Evolutionary conservation across 2,113 vertebrate genomes (phyloP).

Genomic region (Sturnira hondurensis): DNA sequence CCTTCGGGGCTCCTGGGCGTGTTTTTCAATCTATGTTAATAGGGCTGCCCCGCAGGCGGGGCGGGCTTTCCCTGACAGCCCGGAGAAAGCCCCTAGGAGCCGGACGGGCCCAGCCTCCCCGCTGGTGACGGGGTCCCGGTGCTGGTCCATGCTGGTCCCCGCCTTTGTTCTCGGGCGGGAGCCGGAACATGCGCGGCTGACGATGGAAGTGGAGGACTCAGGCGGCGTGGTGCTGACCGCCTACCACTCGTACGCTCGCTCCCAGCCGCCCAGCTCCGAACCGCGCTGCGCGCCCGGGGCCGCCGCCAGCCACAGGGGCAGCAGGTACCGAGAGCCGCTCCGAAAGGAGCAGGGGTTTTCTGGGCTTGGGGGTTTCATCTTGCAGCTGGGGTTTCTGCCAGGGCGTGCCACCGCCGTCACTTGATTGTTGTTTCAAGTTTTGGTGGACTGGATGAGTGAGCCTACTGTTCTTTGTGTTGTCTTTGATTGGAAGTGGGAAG

Average conservation of each 20-base stretch:
- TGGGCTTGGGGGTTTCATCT: neutral
- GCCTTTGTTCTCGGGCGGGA: slow-evolving; percentile 12
- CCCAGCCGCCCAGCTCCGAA: slow-evolving; percentile 79
- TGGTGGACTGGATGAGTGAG: slow-evolving; percentile 8
- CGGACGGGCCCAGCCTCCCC: neutral
- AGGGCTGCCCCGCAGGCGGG: neutral
- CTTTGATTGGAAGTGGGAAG: slow-evolving; percentile 23
- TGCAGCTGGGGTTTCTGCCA: neutral
- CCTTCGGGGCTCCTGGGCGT: slow-evolving; percentile 72
- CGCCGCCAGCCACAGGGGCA: slow-evolving; percentile 71
- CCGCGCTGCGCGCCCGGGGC: slow-evolving; percentile 79
- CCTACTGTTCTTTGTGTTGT: neutral
- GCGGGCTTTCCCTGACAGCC: slow-evolving; percentile 60
- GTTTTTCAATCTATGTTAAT: slow-evolving; percentile 76
- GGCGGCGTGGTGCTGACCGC: slow-evolving; percentile 90
- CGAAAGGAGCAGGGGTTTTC: neutral
- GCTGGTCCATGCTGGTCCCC: slow-evolving; percentile 16
- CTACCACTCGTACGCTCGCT: slow-evolving; percentile 86
- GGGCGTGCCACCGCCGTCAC: accelerated
- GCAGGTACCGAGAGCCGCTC: slow-evolving; percentile 71
- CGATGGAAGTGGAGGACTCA: slow-evolving; percentile 88
- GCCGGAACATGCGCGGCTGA: slow-evolving; percentile 73
- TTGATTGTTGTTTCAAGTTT: neutral
- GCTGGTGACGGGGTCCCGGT: slow-evolving; percentile 35
- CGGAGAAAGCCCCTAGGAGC: neutral